Conservation (phyloP, 2,113 vertebrate genomes). For the Pygoscelis antarcticus region DNA sequence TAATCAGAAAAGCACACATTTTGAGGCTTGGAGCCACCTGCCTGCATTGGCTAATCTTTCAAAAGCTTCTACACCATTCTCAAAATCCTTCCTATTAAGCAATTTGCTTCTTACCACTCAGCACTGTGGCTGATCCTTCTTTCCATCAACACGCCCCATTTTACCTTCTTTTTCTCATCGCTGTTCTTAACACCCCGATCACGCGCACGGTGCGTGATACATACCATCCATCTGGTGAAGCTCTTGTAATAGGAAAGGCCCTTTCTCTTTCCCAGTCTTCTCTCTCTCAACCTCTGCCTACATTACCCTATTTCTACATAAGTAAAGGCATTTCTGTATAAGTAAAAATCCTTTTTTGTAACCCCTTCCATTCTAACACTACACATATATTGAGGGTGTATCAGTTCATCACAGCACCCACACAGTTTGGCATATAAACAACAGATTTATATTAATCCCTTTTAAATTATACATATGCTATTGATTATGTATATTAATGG, state of each 20-base stretch:
- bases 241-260: not conserved
- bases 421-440: not conserved
- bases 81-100: not conserved
- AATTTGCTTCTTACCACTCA: not conserved
- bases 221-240: not conserved
- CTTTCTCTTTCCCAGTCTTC: not conserved
- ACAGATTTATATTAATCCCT: not conserved
- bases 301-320: not conserved
- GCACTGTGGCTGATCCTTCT: not conserved
- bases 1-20: constrained; percentile 53
- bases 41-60: constrained; percentile 7
- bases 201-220: accelerated
- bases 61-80: not conserved
- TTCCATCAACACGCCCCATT: not conserved
- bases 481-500: not conserved
- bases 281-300: not conserved
- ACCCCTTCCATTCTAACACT: not conserved
- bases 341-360: not conserved
- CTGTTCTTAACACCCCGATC: not conserved
- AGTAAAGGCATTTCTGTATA: not conserved
- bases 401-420: not conserved
- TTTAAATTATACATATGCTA: not conserved
- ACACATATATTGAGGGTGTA: not conserved
- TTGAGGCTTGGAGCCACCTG: constrained; percentile 1
- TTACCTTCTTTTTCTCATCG: not conserved